phyloP scores from a whole-genome alignment of 2,797 vertebrate species.

The Rhincodon typus region DNA sequence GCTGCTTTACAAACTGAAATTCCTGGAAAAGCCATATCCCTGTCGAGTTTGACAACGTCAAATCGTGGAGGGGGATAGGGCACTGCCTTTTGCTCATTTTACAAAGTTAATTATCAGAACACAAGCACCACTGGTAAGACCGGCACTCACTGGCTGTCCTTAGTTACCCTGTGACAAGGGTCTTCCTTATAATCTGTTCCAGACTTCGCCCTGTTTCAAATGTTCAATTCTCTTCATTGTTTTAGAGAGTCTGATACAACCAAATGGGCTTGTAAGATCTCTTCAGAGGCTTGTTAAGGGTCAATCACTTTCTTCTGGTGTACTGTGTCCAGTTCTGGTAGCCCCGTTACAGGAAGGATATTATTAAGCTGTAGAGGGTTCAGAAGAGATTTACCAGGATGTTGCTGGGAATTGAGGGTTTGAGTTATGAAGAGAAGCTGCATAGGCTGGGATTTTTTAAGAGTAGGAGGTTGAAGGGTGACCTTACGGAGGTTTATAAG shows the following conservation, averaged over 20 bases:
- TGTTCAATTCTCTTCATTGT: not conserved
- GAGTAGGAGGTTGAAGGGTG: too few relatives aligned
- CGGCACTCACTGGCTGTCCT: not conserved
- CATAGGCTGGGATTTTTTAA: too few relatives aligned
- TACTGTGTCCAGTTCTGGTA: too few relatives aligned
- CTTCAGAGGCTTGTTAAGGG: not conserved
- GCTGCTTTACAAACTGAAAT: not conserved
- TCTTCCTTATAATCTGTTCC: not conserved
- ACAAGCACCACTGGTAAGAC: not conserved
- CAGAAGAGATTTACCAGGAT: too few relatives aligned
- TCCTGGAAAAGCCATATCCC: not conserved
- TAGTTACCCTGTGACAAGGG: not conserved
- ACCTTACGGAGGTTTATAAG: too few relatives aligned
- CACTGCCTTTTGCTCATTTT: not conserved
- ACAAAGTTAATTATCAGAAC: not conserved
- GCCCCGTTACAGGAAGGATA: too few relatives aligned
- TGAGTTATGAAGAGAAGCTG: too few relatives aligned
- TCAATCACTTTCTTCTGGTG: not conserved
- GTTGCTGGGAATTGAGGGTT: too few relatives aligned
- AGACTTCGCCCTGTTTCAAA: not conserved
- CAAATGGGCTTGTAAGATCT: not conserved
- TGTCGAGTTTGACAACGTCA: not conserved
- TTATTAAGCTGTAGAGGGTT: too few relatives aligned
- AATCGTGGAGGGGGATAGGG: not conserved
- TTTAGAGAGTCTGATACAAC: not conserved